phyloP scores from a whole-genome alignment of 1,140 invertebrate species.

The Cyrtorhinus lividipennis region DNA sequence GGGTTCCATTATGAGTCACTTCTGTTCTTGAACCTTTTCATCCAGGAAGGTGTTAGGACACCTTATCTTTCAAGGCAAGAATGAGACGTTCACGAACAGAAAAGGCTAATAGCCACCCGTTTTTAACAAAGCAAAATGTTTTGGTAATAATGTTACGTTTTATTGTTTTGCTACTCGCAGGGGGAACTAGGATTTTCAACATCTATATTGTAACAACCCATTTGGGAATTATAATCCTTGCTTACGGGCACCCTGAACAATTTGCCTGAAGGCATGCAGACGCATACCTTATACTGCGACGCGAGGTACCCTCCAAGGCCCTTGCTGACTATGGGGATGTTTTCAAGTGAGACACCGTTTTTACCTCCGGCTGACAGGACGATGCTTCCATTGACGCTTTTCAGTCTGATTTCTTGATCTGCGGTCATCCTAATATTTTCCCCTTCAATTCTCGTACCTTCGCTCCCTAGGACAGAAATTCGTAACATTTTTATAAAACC shows the following conservation, averaged over 20 bases:
- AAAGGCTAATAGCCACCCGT: too few relatives aligned
- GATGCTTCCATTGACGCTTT: slow-evolving; percentile 62
- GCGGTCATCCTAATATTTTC: slow-evolving; percentile 49
- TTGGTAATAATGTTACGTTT: too few relatives aligned
- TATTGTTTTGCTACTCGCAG: too few relatives aligned
- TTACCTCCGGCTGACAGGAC: slow-evolving; percentile 51
- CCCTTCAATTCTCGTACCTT: slow-evolving; percentile 38
- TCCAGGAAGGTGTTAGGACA: too few relatives aligned
- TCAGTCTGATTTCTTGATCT: slow-evolving; percentile 61
- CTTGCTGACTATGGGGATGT: slow-evolving; percentile 48
- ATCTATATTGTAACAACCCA: slow-evolving; percentile 25
- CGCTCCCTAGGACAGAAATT: too few relatives aligned
- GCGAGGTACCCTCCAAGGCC: slow-evolving; percentile 34
- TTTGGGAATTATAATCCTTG: slow-evolving; percentile 31
- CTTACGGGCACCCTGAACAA: slow-evolving; percentile 58
- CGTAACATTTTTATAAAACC: too few relatives aligned
- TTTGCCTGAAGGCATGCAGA: slow-evolving; percentile 74
- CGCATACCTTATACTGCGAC: slow-evolving; percentile 65
- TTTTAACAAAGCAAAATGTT: too few relatives aligned
- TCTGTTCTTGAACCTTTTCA: too few relatives aligned
- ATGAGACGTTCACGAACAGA: too few relatives aligned
- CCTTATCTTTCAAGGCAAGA: too few relatives aligned
- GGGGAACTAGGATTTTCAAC: too few relatives aligned
- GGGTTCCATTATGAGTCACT: too few relatives aligned
- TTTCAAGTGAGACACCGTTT: slow-evolving; percentile 49